phyloP scores from a whole-genome alignment of 2,113 vertebrate species.

The Perca schrenkii region DNA sequence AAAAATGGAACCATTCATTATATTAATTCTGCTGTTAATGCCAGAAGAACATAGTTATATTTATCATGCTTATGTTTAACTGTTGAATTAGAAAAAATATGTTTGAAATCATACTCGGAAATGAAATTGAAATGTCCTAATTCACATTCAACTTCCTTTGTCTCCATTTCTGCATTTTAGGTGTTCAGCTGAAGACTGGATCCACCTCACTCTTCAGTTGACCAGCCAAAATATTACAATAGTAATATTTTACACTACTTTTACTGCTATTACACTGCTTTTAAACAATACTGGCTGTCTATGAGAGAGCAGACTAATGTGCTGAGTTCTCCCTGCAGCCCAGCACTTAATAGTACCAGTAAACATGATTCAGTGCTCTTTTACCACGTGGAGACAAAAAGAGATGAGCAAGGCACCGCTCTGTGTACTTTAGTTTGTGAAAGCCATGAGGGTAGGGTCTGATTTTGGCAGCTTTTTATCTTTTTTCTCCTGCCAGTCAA shows the following conservation, averaged over 20 bases:
- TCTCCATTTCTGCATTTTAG: neutral
- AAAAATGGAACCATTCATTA: neutral
- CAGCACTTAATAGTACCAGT: neutral
- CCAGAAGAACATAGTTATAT: neutral
- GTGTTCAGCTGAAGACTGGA: neutral
- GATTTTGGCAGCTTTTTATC: neutral
- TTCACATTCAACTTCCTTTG: neutral
- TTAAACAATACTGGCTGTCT: neutral
- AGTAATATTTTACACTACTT: neutral
- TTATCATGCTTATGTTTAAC: neutral
- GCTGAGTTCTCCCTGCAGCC: constrained; percentile 3
- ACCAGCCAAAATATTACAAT: neutral
- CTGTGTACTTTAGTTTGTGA: neutral
- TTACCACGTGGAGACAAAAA: neutral
- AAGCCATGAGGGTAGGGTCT: neutral
- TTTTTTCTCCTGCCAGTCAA: neutral
- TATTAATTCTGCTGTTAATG: neutral
- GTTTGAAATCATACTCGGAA: neutral
- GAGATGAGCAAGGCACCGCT: neutral
- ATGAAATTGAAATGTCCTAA: neutral
- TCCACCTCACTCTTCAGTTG: neutral
- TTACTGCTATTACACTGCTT: neutral
- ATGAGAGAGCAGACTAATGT: neutral
- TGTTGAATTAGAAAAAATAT: neutral
- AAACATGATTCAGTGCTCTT: neutral